Conservation (phyloP, 2,797 vertebrate genomes). For the Phylloscopus collybita region DNA sequence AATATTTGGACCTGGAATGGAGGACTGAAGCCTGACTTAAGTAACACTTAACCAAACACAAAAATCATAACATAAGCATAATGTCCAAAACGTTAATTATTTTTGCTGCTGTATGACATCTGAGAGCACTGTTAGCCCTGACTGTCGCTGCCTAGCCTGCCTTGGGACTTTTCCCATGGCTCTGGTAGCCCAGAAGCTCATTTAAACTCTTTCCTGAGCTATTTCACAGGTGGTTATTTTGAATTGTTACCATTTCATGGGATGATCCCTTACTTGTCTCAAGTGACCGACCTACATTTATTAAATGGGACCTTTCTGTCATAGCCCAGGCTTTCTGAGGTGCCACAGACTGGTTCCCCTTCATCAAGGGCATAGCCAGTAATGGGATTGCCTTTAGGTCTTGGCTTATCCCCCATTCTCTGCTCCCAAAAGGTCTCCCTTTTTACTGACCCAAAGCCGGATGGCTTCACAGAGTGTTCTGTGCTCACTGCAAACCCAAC, state of each 20-base stretch:
- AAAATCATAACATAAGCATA: neutral
- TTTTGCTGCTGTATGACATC: neutral
- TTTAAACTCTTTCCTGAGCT: neutral
- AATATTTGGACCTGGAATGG: neutral
- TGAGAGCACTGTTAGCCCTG: neutral
- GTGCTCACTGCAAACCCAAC: neutral
- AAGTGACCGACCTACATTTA: neutral
- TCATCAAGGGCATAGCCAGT: neutral
- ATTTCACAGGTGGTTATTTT: neutral
- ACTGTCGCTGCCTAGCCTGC: neutral
- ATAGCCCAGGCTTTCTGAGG: neutral
- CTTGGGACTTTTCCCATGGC: neutral
- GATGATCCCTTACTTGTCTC: neutral
- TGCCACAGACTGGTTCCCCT: neutral
- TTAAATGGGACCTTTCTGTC: neutral
- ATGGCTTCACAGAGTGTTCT: neutral
- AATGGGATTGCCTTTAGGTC: neutral
- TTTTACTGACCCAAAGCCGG: neutral
- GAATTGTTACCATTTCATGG: neutral
- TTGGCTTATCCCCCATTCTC: fast-evolving
- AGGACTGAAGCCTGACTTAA: neutral
- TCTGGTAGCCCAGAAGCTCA: neutral
- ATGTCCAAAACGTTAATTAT: neutral
- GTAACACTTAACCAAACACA: neutral
- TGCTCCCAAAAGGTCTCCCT: neutral